Evolutionary conservation across 2,113 vertebrate species (phyloP).

Genomic region (Smithornis capensis): DNA sequence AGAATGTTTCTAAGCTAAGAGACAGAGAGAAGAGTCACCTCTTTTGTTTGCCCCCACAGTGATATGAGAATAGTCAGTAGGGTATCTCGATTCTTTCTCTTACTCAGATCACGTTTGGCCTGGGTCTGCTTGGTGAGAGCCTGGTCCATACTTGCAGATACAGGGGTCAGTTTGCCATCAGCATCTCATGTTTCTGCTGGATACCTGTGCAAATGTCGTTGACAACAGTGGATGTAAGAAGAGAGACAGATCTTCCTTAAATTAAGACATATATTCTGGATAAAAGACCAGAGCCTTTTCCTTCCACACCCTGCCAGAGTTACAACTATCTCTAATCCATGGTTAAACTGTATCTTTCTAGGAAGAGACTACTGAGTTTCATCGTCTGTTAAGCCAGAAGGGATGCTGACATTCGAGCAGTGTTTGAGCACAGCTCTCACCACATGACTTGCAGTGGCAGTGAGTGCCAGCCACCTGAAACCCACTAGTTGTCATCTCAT

Average conservation of each 20-base stretch:
- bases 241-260: neutral
- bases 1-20: neutral
- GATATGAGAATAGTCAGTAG: neutral
- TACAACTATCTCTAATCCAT: neutral
- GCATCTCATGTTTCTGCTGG: neutral
- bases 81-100: neutral
- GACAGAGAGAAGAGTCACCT: neutral
- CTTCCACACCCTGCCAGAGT: neutral
- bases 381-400: neutral
- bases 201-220: neutral
- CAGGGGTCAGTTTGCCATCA: neutral
- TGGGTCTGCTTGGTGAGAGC: neutral
- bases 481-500: neutral
- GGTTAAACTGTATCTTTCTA: neutral
- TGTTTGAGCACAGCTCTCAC: accelerated
- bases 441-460: accelerated
- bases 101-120: neutral
- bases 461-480: neutral
- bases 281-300: neutral
- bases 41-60: neutral
- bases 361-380: neutral
- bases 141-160: neutral
- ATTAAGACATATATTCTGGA: neutral
- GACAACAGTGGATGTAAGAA: neutral
- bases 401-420: neutral